Evolutionary conservation across 2,797 vertebrate genomes (phyloP), one percentile per base, ranked within the genome.

Genomic region (Crax fasciolata): DNA sequence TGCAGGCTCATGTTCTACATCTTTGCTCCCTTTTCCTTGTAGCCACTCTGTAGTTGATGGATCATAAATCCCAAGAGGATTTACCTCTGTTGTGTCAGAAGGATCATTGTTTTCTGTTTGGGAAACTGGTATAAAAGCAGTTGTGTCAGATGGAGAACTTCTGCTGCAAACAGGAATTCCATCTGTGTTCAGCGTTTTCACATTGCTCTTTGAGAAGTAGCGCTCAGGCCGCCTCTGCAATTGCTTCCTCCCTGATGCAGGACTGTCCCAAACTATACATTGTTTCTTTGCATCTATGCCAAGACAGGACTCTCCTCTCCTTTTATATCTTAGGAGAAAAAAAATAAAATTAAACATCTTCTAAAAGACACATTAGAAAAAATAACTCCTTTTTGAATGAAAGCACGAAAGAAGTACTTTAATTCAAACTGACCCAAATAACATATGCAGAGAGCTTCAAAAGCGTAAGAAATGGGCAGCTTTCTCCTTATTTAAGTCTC

Each of bases 21-120:
- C 72, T 59, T 59, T 93, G 80, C 93, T 97, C 54, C 98, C 99
- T 95, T 98, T 99, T 68, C 99, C 99, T 95, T 99, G 99, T 41
- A 99, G 94, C 99, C 99, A 99, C 67, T 98, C 97, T 1, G 98
- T 92, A 27, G 99, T 99, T 78, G 98, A 98, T 20, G 95, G 76
- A 97, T 99, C 99, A 66, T 99, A 99, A 91, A 99, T 97, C 20
- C 99, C 98, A 48, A 99, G 98, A 32, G 99, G 99, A 96, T 99
- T 99, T 52, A 98, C 94, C 39, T 94, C 98, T 4, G 90, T 96
- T 46, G 87, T 48, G 5, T 92, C 54, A 23, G 94, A 41, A 90
- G 83, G 49, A 85, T 59, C 92, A 39, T 25, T 91, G 30, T 94
- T 88, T 58, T 97, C 96, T 6, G 52, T 66, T 52, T 94, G 93